Evolutionary conservation across 2,797 vertebrate genomes (phyloP).

Genomic region (Chromis chromis): DNA sequence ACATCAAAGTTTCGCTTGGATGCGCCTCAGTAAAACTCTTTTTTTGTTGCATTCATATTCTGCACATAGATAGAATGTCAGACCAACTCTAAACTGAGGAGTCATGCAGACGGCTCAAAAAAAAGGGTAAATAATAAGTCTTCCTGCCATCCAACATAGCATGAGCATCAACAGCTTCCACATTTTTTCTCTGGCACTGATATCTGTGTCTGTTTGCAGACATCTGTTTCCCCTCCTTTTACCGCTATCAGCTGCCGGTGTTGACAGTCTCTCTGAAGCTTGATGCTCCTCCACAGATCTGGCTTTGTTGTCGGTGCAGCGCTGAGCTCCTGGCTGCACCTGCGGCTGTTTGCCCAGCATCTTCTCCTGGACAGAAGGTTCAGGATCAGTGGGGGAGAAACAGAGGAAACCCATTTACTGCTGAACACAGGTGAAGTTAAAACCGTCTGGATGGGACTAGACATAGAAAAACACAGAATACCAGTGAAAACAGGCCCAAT

Average conservation of each 20-base stretch:
- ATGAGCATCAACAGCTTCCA: conserved; percentile 13
- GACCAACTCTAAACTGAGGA: no score
- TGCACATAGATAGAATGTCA: no score
- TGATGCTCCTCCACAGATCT: conserved; percentile 52
- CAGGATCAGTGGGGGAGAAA: not conserved
- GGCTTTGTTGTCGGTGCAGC: conserved; percentile 54
- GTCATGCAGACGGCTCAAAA: no score
- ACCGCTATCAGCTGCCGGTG: conserved; percentile 40
- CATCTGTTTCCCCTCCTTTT: conserved; percentile 22
- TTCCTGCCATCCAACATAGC: conserved; percentile 4
- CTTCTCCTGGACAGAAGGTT: conserved; percentile 21
- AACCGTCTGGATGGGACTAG: not conserved
- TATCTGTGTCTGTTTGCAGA: conserved; percentile 45
- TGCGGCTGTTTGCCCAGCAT: conserved; percentile 51
- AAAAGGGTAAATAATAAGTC: not conserved
- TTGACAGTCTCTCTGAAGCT: conserved; percentile 54
- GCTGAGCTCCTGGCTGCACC: conserved; percentile 57
- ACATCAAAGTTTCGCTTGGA: not conserved
- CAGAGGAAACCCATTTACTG: conserved; percentile 9
- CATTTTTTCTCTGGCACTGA: conserved; percentile 25
- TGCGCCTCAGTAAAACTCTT: no score
- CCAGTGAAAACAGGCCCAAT: not conserved
- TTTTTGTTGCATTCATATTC: no score
- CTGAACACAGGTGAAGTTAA: conserved; percentile 34
- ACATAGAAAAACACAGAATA: not conserved